phyloP scores from a whole-genome alignment of 2,797 vertebrate genomes.

The Eulemur mongoz region DNA sequence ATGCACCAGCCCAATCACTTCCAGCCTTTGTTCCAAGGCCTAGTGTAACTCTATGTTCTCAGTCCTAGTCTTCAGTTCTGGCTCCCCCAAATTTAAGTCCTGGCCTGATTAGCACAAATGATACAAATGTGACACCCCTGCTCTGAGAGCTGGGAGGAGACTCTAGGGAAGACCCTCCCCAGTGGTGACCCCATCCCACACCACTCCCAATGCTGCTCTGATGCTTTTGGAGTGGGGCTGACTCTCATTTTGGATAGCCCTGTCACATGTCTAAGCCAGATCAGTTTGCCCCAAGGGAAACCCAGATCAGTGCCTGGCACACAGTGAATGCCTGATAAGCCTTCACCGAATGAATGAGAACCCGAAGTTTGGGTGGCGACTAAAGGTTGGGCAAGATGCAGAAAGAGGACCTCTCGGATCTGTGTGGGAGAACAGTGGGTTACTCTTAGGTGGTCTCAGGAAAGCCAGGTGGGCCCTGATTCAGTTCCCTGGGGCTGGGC shows the following conservation, averaged over 20 bases:
- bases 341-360: conserved; percentile 29
- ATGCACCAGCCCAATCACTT: background rate
- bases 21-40: conserved; percentile 29
- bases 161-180: background rate
- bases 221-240: background rate
- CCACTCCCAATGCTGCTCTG: background rate
- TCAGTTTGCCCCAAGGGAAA: conserved; percentile 15
- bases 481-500: background rate
- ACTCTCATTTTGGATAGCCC: background rate
- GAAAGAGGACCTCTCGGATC: background rate
- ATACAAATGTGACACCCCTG: background rate
- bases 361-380: background rate
- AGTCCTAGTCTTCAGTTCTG: conserved; percentile 34
- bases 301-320: background rate
- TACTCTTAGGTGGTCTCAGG: conserved; percentile 10
- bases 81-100: conserved; percentile 37
- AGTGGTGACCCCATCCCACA: background rate
- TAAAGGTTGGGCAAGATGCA: background rate
- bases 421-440: background rate
- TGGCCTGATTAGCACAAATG: background rate
- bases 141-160: background rate
- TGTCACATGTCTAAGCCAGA: background rate
- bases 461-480: background rate
- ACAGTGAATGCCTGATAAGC: background rate
- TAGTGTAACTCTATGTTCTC: background rate